A percentile compares a stretch with the other conserved stretches of the same genome.
These are phyloP conservation scores for Numenius phaeopus DNA, from an alignment of 2,797 vertebrate species.

Conservation along the genomic window DNA sequence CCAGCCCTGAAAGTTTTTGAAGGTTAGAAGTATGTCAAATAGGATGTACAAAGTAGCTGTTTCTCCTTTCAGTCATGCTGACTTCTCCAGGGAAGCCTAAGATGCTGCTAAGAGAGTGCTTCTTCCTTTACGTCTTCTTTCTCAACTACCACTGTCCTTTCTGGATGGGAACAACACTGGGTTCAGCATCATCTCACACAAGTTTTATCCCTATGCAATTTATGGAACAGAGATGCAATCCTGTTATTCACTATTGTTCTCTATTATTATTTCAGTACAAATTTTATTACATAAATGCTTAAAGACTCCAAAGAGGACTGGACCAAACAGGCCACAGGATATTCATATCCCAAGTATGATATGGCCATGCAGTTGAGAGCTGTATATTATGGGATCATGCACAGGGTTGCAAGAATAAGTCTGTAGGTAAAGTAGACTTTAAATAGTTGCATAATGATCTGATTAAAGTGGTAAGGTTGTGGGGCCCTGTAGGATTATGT, in stretches of 20 bases:
- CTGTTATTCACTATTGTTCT: not conserved
- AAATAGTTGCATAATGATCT: not conserved
- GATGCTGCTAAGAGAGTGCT: not conserved
- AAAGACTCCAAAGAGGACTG: not conserved
- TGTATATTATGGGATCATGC: not conserved
- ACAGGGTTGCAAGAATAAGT: not conserved
- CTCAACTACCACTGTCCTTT: not conserved
- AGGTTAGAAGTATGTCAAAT: conserved; percentile 60
- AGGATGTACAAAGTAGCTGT: not conserved
- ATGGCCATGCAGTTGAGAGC: not conserved
- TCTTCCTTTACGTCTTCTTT: not conserved
- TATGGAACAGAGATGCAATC: not conserved
- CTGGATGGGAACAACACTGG: not conserved
- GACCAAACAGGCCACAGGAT: not conserved
- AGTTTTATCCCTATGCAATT: not conserved
- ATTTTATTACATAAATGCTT: not conserved
- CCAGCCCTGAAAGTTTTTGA: conserved; percentile 31
- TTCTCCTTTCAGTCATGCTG: not conserved
- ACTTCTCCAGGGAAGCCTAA: not conserved
- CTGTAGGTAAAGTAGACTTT: not conserved
- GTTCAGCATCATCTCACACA: not conserved
- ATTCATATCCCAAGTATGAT: not conserved
- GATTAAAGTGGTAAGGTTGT: not conserved
- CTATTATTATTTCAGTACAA: not conserved
- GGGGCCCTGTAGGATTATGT: not conserved